Conservation (phyloP, 2,797 vertebrate genomes). For the Potorous gilbertii region DNA sequence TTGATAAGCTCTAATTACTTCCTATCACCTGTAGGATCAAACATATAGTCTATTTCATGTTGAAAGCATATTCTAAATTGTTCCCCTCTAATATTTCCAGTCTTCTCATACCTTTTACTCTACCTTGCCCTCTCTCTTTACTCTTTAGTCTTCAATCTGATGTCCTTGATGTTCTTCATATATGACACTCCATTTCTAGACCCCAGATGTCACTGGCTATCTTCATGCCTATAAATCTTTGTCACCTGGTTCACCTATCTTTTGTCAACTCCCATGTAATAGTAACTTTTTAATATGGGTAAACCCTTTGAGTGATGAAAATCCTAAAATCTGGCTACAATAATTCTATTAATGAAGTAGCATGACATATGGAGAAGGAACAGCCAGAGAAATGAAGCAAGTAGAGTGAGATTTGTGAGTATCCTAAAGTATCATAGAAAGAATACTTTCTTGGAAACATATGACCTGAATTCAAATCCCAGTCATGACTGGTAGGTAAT, state of each 20-base stretch:
- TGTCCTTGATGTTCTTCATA: neutral
- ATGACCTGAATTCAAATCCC: no score
- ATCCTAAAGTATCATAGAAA: no score
- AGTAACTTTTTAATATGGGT: no score
- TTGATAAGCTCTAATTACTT: neutral
- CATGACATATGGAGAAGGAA: no score
- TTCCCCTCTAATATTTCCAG: neutral
- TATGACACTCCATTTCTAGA: neutral
- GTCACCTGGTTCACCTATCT: neutral
- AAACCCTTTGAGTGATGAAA: no score
- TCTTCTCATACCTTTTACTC: neutral
- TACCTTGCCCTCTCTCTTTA: neutral
- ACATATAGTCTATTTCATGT: neutral
- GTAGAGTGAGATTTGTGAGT: no score
- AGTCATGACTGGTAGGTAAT: no score
- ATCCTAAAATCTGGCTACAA: no score
- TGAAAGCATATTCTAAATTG: neutral
- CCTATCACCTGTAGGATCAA: neutral
- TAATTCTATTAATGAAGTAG: no score
- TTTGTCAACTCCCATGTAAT: no score
- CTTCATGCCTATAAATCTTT: neutral
- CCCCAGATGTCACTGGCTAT: neutral
- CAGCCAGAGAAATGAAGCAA: no score
- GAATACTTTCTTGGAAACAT: no score
- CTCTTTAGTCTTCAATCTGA: neutral